Percentiles rank a stretch among this genome's conserved stretches.
Evolutionary conservation across 2,113 vertebrate species (phyloP).

Genomic region (Pimephales promelas): DNA sequence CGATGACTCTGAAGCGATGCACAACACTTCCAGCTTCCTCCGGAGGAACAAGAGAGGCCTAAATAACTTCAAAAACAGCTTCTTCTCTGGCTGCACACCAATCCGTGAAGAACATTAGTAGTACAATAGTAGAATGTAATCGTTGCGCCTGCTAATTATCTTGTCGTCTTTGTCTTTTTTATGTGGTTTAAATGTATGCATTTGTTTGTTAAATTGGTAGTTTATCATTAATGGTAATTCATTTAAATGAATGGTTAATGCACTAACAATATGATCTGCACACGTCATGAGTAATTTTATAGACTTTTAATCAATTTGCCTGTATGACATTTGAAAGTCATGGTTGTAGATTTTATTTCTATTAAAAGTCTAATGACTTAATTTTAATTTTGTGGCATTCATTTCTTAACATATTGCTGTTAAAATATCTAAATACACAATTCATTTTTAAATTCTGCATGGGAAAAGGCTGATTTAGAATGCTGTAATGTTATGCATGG

Average conservation of each 20-base stretch:
- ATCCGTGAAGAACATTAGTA: slow-evolving; percentile 77
- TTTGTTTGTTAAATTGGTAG: background rate
- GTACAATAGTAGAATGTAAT: background rate
- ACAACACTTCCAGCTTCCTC: slow-evolving; percentile 68
- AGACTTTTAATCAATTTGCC: slow-evolving; percentile 27
- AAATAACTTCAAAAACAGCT: slow-evolving; percentile 82
- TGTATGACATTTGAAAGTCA: background rate
- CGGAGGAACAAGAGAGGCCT: slow-evolving; percentile 83
- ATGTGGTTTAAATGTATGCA: slow-evolving; percentile 17
- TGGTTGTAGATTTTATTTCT: slow-evolving; percentile 16
- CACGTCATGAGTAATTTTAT: slow-evolving; percentile 5
- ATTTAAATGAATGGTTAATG: slow-evolving; percentile 20
- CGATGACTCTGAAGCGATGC: slow-evolving; percentile 58
- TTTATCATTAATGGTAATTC: background rate
- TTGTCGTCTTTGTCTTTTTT: slow-evolving; percentile 20
- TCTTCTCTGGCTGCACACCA: slow-evolving; percentile 88
- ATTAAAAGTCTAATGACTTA: slow-evolving; percentile 2
- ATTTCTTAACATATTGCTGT: background rate
- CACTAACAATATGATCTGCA: slow-evolving; percentile 19
- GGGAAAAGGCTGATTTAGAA: too few relatives aligned
- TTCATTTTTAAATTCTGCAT: too few relatives aligned
- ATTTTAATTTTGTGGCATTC: slow-evolving; percentile 6
- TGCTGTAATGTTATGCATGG: too few relatives aligned
- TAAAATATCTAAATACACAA: background rate
- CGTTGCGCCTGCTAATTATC: background rate